Evolutionary conservation across 2,113 vertebrate species (phyloP), one percentile per base, ranked within the genome.

Genomic region (Gavialis gangeticus): DNA sequence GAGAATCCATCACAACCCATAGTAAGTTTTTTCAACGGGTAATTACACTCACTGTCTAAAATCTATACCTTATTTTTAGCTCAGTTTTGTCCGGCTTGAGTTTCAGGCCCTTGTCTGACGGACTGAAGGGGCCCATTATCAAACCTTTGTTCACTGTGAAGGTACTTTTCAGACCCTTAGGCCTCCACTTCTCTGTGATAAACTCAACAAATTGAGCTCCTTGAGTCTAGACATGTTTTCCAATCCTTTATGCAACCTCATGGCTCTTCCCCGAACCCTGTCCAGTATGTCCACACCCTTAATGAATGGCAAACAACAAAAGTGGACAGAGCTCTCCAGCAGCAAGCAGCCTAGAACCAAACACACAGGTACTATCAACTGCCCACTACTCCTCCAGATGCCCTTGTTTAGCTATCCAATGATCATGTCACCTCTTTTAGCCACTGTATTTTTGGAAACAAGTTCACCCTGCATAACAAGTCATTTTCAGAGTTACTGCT

Each of bases 121-220:
- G 21, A 5, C 18, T 1, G 1, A 1, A 87, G 90, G 76, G 75
- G 82, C 37, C 76, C 55, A 17, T 22, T 63, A 93, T 12, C 34
- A 83, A 24, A 86, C 90, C 63, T 14, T 82, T 71, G 82, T 71
- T 77, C 78, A 30, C 73, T 84, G 46, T 0, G 3, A 0, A 82
- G 34, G 62, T 79, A 82, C 89, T 84, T 79, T 55, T 2, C 82
- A 37, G 30, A 58, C 77, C 37, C 56, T 71, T 88, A 17, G 55
- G 91, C 87, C 62, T 88, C 56, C 67, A 30, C 5, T 13, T 82
- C 55, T 82, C 75, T 89, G 59, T 82, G 90, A 87, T 85, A 69
- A 95, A 85, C 63, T 83, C 37, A 80, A 64, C 12, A 91, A 69
- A 87, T 3, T 87, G 60, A 92, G 76, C 25, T 69, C 83, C 46